Base-by-base conservation (phyloP, 2,797 vertebrate genomes). In the Sebastes cheni region DNA sequence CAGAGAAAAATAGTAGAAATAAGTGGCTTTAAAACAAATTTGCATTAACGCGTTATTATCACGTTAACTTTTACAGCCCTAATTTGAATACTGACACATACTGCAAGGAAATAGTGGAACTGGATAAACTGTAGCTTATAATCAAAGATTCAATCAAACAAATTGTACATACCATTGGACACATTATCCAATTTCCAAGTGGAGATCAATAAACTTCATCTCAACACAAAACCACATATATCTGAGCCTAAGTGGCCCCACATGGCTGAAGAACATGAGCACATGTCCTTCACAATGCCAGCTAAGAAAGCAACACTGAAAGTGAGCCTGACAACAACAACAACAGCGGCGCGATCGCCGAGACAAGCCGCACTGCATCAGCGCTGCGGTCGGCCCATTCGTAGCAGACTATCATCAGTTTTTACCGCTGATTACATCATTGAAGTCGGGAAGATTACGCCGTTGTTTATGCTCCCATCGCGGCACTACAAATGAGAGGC, bases 371-470 rank as follows among this genome's bases (percentile, higher is more conserved):
- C 4, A 11, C 81, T 80, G 85, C 90, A 85, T 80, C 88, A 70
- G 72, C 62, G 20, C 69, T 18, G 59, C 29, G 23, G 79, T 74
- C 55, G 34, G 65, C 84, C 87, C 84, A 22, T 86, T 90, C 84
- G 59, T 36, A 76, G 55, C 83, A 76, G 18, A 72, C 85, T 46
- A 80, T 82, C 87, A 72, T 86, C 85, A 65, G 25, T 91, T 92
- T 94, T 93, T 93, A 93, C 86, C 73, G 52, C 88, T 83, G 93
- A 93, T 94, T 94, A 91, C 94, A 93, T 94, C 93, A 94, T 79
- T 83, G 88, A 89, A 87, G 87, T 90, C 42, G 54, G 71, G 75
- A 86, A 87, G 90, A 91, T 94, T 92, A 90, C 85, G 79, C 77
- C 29, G 83, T 85, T 94, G 91, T 93, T 92, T 88, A 91, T 87